Evolutionary conservation across 2,113 vertebrate species (phyloP), one percentile per base, ranked within the genome.

Genomic region (Laterallus jamaicensis): DNA sequence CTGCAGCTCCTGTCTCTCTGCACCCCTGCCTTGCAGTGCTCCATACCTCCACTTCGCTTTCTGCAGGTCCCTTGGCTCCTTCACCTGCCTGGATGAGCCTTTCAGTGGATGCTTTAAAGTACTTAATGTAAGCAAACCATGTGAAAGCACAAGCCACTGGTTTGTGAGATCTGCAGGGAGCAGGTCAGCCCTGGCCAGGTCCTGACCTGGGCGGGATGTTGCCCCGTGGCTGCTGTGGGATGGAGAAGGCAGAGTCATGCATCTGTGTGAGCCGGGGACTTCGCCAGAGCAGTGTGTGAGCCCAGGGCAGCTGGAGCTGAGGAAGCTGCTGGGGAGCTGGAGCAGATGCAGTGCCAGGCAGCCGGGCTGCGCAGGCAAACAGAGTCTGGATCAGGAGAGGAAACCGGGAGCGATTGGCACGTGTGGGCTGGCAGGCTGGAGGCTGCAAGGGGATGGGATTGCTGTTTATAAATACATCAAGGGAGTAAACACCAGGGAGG

Each of bases 401-500:
- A 92, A 95, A 88, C 29, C 77, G 26, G 86, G 86, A 96, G 35
- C 20, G 0, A 89, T 37, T 94, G 95, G 94, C 89, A 95, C n/a
- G 49, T 95, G 93, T 37, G 5, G 80, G 86, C 90, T 95, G 92
- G 92, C 82, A 94, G 86, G 68, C 87, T 95, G 86, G 70, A 96
- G 81, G 62, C 94, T 95, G 69, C 0, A 4, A 95, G 86, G 49
- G 69, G 74, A 93, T 96, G 80, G 94, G 74, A 95, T 91, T 96
- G 89, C 91, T 95, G 95, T 96, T 93, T 93, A 95, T 96, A 97
- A 95, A 96, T 96, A 97, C 83, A 92, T 97, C 94, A 95, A 95
- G 83, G 81, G 83, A 97, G 93, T 93, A 96, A 96, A 96, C 94
- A 95, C 94, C 91, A 91, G 86, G 94, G 83, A 95, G 93, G 91